Conservation (phyloP, 2,888 invertebrate genomes). For the Stramonita haemastoma region DNA sequence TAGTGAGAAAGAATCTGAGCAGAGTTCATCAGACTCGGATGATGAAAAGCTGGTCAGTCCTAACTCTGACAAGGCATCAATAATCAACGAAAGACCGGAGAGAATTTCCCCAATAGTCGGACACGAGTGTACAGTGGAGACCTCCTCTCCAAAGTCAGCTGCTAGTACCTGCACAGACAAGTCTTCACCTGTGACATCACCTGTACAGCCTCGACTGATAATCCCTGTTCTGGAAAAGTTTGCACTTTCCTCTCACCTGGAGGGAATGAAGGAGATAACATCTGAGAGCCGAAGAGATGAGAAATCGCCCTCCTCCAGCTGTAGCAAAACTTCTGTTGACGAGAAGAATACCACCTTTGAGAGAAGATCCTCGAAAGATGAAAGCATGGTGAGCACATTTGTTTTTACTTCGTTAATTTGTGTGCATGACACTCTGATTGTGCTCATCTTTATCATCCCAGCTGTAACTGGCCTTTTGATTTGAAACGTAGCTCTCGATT, state of each 20-base stretch:
- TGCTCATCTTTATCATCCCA: too few species aligned
- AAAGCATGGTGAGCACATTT: constrained; percentile 14
- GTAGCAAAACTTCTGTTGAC: background rate
- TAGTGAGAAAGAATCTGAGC: constrained; percentile 12
- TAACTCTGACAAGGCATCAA: background rate
- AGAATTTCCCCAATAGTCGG: background rate
- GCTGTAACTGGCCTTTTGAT: too few species aligned
- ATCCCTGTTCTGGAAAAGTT: constrained; percentile 16
- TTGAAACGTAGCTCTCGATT: too few species aligned
- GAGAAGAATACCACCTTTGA: background rate
- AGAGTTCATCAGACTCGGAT: background rate
- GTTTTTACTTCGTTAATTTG: background rate
- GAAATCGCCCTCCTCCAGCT: background rate
- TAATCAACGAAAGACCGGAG: background rate
- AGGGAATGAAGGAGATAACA: background rate
- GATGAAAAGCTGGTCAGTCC: background rate
- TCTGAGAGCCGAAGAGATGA: background rate
- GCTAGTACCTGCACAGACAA: background rate
- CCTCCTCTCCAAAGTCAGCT: background rate
- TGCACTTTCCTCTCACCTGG: background rate
- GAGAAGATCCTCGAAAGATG: background rate
- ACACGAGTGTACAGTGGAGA: background rate
- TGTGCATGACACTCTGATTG: background rate
- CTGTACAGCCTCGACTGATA: background rate
- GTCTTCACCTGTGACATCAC: background rate